These are phyloP conservation scores for Crotophaga sulcirostris DNA, from an alignment of 2,113 vertebrate species.

Conservation along the genomic window DNA sequence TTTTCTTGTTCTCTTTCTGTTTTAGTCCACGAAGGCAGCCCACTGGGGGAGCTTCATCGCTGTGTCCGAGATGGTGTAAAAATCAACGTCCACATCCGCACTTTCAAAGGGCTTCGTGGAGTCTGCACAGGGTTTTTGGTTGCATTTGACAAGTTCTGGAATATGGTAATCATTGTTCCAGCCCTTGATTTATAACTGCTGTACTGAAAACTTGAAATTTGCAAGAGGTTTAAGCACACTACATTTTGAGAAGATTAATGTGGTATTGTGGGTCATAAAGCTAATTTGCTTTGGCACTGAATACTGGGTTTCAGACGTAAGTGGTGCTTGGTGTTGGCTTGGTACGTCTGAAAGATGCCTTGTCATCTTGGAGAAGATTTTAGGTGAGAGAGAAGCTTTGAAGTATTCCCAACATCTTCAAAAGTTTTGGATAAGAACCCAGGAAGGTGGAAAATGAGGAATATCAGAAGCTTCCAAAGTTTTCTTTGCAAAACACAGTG, in stretches of 20 bases:
- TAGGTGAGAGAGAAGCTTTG: background rate
- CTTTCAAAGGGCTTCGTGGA: slow-evolving; percentile 94
- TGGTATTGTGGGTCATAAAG: background rate
- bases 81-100: slow-evolving; percentile 94
- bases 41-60: slow-evolving; percentile 89
- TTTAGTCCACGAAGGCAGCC: slow-evolving; percentile 90
- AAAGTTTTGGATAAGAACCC: background rate
- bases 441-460: background rate
- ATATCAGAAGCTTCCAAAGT: background rate
- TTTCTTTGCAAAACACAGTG: background rate
- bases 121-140: slow-evolving; percentile 94
- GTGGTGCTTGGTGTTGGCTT: background rate
- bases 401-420: background rate
- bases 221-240: background rate
- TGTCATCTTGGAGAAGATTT: background rate
- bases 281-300: background rate
- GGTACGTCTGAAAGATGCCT: background rate
- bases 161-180: slow-evolving; percentile 83
- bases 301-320: background rate
- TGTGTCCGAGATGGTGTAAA: slow-evolving; percentile 89
- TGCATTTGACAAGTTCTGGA: slow-evolving; percentile 99
- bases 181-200: background rate
- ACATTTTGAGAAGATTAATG: background rate
- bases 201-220: background rate
- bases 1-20: background rate